Percentiles rank a stretch among this genome's conserved stretches.
Evolutionary conservation across 2,113 vertebrate species (phyloP).

Genomic region (Octodon degus): DNA sequence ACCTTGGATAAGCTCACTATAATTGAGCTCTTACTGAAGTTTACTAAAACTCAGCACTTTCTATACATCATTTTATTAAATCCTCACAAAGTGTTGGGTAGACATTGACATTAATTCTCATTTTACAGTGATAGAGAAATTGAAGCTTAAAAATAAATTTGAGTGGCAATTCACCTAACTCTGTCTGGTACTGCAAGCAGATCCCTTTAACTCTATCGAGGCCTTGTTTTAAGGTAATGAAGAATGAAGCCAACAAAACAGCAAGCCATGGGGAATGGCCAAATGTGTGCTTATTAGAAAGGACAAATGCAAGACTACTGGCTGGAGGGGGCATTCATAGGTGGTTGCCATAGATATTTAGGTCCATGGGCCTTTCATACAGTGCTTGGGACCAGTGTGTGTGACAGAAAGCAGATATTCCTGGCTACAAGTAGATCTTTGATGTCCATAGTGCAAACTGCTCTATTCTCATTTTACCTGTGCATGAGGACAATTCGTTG

Average conservation of each 20-base stretch:
- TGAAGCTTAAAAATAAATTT: slow-evolving; percentile 49
- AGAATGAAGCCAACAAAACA: background rate
- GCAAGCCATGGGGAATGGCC: background rate
- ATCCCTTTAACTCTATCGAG: background rate
- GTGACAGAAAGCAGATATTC: background rate
- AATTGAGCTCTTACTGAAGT: background rate
- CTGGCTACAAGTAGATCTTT: background rate
- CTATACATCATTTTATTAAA: slow-evolving; percentile 4
- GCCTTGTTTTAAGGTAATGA: background rate
- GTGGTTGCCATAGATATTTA: background rate
- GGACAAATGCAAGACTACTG: background rate
- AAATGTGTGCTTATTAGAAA: background rate
- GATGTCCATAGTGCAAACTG: background rate
- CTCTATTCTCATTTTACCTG: background rate
- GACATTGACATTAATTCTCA: background rate
- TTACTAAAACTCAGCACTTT: slow-evolving; percentile 34
- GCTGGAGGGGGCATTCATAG: background rate
- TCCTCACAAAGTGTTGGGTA: background rate
- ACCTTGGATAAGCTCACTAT: background rate
- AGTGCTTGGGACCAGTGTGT: background rate
- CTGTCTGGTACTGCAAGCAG: background rate
- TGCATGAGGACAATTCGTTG: background rate
- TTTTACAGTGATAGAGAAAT: slow-evolving; percentile 7
- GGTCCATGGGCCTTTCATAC: background rate
- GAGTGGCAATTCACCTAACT: background rate